Conservation (phyloP, 2,888 invertebrate species). For the Trimorus sp. region DNA sequence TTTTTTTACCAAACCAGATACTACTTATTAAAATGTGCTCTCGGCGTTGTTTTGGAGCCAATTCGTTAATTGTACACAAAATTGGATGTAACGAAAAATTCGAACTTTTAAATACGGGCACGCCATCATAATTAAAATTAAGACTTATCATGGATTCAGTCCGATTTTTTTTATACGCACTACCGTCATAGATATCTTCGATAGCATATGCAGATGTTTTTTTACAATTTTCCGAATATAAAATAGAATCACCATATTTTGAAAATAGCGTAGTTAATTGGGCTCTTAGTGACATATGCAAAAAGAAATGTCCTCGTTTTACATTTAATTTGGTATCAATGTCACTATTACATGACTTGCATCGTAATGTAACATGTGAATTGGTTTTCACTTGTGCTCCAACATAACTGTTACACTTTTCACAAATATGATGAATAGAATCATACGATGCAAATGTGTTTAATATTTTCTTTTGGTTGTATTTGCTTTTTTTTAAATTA, state of each 20-base stretch:
- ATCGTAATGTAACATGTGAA: neutral
- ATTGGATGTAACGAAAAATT: slow-evolving; percentile 45
- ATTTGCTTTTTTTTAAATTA: neutral
- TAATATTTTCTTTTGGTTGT: neutral
- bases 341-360: neutral
- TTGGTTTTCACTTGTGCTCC: neutral
- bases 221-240: neutral
- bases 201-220: neutral
- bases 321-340: neutral
- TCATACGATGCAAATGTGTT: neutral
- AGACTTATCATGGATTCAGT: slow-evolving; percentile 28
- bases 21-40: slow-evolving; percentile 15
- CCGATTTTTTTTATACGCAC: neutral
- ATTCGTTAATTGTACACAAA: slow-evolving; percentile 51
- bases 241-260: neutral
- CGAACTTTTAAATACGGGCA: slow-evolving; percentile 47
- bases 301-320: neutral
- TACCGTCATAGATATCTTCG: slow-evolving; percentile 1
- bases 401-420: neutral
- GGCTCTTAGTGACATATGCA: neutral
- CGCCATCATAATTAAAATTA: slow-evolving; percentile 61
- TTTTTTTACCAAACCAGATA: slow-evolving; percentile 42
- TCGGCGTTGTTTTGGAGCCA: slow-evolving; percentile 3
- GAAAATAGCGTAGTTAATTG: neutral
- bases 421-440: neutral